A percentile compares a stretch with the other conserved stretches of the same genome.
Conservation (phyloP, 2,888 invertebrate genomes). For the Lasioglossum morio region DNA sequence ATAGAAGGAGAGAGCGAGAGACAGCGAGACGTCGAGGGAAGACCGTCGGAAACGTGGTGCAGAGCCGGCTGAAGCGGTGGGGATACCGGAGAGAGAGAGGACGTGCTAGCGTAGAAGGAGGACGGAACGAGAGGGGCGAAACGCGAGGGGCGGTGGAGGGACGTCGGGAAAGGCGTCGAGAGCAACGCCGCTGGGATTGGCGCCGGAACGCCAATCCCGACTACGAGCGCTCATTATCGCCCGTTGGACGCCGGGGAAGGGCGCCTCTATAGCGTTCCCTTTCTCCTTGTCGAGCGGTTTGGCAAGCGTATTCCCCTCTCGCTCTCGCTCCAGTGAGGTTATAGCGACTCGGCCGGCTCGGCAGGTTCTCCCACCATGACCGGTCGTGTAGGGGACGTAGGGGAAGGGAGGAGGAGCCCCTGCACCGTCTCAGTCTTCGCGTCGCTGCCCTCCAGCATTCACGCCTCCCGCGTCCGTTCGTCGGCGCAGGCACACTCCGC, state of each 20-base stretch:
- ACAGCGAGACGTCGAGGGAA: conserved; percentile 31
- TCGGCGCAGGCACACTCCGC: conserved; percentile 75
- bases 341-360: conserved; percentile 45
- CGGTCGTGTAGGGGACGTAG: conserved; percentile 61
- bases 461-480: conserved; percentile 83
- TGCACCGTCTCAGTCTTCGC: conserved; percentile 81
- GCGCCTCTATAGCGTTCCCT: conserved; percentile 82
- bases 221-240: conserved; percentile 83
- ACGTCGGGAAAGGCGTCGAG: conserved; percentile 85
- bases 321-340: conserved; percentile 24
- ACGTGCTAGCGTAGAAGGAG: neutral
- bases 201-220: conserved; percentile 84
- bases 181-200: conserved; percentile 84
- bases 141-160: conserved; percentile 4
- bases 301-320: conserved; percentile 26
- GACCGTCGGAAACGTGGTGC: conserved; percentile 42
- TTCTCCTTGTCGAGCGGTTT: conserved; percentile 59
- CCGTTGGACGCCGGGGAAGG: conserved; percentile 79
- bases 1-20: neutral
- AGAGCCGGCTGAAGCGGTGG: conserved; percentile 28
- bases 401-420: conserved; percentile 83
- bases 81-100: conserved; percentile 40
- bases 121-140: conserved; percentile 15
- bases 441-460: conserved; percentile 84
- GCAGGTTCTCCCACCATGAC: conserved; percentile 60